Conservation (phyloP, 2,888 invertebrate species). For the Tiliacea citrago region DNA sequence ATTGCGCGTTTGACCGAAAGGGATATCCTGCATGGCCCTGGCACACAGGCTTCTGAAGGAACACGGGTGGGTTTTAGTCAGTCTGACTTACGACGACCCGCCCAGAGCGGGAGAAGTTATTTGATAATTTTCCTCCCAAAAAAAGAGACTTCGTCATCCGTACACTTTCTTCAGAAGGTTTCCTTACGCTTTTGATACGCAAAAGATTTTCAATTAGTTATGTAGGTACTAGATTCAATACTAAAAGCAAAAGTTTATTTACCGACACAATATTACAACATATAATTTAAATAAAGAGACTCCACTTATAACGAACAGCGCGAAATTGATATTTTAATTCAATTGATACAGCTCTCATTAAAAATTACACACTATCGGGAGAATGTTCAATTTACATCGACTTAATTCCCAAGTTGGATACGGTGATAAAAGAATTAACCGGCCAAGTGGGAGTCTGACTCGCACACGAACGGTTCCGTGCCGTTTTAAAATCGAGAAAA, state of each 20-base stretch:
- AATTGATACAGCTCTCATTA: slow-evolving; percentile 43
- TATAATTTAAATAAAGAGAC: slow-evolving; percentile 25
- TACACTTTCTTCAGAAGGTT: background rate
- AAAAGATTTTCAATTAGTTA: background rate
- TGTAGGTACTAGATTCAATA: background rate
- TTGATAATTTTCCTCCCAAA: too few relatives aligned
- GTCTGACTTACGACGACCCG: too few relatives aligned
- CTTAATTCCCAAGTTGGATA: slow-evolving; percentile 30
- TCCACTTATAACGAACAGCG: slow-evolving; percentile 4
- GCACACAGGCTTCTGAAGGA: too few relatives aligned
- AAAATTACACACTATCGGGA: slow-evolving; percentile 48
- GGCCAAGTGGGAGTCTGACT: too few relatives aligned
- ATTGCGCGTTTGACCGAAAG: too few relatives aligned
- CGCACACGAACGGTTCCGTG: too few relatives aligned
- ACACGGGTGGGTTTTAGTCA: too few relatives aligned
- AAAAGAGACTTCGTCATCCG: background rate
- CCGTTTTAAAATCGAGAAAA: too few relatives aligned
- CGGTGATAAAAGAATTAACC: slow-evolving; percentile 25
- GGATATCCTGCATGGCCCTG: too few relatives aligned
- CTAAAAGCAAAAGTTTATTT: background rate
- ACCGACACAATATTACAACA: background rate
- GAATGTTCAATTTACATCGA: slow-evolving; percentile 38
- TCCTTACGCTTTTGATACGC: background rate
- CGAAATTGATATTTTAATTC: slow-evolving; percentile 47
- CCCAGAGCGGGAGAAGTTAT: too few relatives aligned